Evolutionary conservation across 2,888 invertebrate species (phyloP).

Genomic region (Euplagia quadripunctaria): DNA sequence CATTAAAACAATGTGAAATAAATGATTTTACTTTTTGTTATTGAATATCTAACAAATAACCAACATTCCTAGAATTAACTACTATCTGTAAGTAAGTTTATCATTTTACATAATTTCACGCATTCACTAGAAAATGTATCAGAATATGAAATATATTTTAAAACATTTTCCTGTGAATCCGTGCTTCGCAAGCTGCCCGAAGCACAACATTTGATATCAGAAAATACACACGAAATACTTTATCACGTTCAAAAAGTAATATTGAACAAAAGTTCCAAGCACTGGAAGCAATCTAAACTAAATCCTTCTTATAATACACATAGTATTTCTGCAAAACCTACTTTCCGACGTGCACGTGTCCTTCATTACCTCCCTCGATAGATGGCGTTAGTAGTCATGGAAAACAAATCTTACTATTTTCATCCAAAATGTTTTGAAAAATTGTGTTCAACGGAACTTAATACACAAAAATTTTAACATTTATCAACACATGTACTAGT

Average conservation of each 20-base stretch:
- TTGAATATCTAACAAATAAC: background rate
- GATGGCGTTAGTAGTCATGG: constrained; percentile 58
- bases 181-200: background rate
- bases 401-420: constrained; percentile 23
- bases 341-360: constrained; percentile 27
- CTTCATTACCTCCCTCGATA: constrained; percentile 39
- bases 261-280: constrained; percentile 33
- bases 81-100: background rate
- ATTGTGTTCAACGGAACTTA: constrained; percentile 31
- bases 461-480: constrained; percentile 37
- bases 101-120: background rate
- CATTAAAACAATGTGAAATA: background rate
- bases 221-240: constrained; percentile 11
- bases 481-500: constrained; percentile 25
- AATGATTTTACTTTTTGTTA: too few species aligned
- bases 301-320: constrained; percentile 24
- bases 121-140: background rate
- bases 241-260: constrained; percentile 26
- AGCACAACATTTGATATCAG: constrained; percentile 1
- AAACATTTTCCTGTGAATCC: background rate
- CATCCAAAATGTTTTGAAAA: constrained; percentile 15
- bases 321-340: constrained; percentile 14
- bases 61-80: background rate
- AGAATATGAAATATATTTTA: background rate
- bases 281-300: constrained; percentile 22